Evolutionary conservation across 1,140 invertebrate species (phyloP), one percentile per base, ranked within the genome.

Genomic region (Atta cephalotes): DNA sequence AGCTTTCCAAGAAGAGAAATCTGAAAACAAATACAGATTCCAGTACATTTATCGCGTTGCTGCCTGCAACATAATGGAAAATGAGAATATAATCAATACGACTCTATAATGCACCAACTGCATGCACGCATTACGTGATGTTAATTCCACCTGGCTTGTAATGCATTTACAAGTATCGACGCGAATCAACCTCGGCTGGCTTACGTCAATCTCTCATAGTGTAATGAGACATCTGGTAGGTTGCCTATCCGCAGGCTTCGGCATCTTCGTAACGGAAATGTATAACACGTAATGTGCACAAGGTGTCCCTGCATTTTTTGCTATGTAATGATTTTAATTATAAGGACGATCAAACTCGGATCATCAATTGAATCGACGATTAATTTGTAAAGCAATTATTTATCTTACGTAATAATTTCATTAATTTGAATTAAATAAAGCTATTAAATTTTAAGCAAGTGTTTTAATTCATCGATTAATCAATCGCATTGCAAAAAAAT

Each of bases 191-290:
- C 60, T 35, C 35, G 25, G 16, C 25, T 25, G 60, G 25, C 10
- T 65, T 65, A 65, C 18, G 60, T 65, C 60, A 49, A 78, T 28
- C 63, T 62, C 72, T 87, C 60, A 9, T 63, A 65, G 51, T 60
- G 58, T n/a, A 78, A 45, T 78, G 18, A 45, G 53, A 53, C 86
- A 85, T 80, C 28, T 87, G 39, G 58, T 77, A 14, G 76, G 62
- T 86, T 89, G 82, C 49, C 82, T 81, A 86, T 62, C 35, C 72
- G 2, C 53, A 85, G 87, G 66, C 63, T 84, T 84, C 51, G 7
- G n/a, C 31, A 21, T 66, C 56, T 31, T 21, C 9, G 25, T 78
- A 78, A 78, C 39, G 18, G 10, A 49, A 65, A 49, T 66, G 21
- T 31, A 7, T 51, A 51, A 5, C 14, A 16, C 9, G 1, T 56